Base-by-base conservation (phyloP, 2,888 invertebrate genomes). In the Hirtodrosophila cameraria region DNA sequence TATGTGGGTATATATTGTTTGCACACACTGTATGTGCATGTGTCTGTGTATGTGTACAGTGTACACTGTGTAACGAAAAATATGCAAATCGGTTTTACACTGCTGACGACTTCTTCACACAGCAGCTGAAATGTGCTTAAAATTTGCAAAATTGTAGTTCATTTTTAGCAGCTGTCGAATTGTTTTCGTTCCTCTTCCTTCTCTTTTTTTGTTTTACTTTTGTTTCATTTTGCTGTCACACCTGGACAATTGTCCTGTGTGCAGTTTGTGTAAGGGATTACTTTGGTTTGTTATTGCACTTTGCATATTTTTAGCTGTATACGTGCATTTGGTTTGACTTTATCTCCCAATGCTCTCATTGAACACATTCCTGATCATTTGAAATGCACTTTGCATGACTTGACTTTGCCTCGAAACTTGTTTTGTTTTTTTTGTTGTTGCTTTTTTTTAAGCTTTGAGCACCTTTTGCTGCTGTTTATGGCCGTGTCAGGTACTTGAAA, bases 101-200 rank as follows among this genome's bases (percentile, higher is more conserved):
- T 67, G 58, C 75, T 78, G 79, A 81, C 79, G 80, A 81, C 85
- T 82, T 81, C 72, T 75, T 72, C 39, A 58, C 39, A 58, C 76
- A 75, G 57, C 73, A 78, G 28, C 75, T 70, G 78, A 81, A 86
- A 75, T 86, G 82, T 86, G 82, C 69, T 84, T 86, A 81, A 83
- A 79, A 81, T 86, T 61, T 68, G 67, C 74, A 83, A 80, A 82
- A 76, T 83, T 83, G 59, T 70, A 65, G 62, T 83, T 64, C 65
- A 64, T 80, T 80, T 74, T 76, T 66, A 74, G 71, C 58, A 68
- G 60, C 70, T 86, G 62, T 83, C 80, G 63, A 85, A 69, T 54
- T 52, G 58, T 39, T 27, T 2, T 12, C 8, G 35, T 15, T 45
- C 25, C 9, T 33, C 11, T 16, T 13, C 3, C 3, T 31, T 33